Base-by-base conservation (phyloP, 2,888 invertebrate species). In the Dolichopus griseipennis region DNA sequence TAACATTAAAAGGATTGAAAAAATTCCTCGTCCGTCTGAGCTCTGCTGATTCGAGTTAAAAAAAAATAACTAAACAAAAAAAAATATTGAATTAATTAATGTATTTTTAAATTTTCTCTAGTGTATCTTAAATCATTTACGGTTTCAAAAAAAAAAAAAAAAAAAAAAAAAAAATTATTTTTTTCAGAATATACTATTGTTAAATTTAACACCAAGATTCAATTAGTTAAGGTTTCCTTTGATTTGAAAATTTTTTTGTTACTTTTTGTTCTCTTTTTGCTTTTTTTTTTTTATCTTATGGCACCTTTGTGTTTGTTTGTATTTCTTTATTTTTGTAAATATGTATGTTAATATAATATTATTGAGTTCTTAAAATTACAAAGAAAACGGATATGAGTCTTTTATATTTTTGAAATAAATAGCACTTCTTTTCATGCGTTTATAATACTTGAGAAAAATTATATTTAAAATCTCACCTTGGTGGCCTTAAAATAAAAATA, bases 131-230 rank as follows among this genome's bases (percentile, higher is more conserved):
- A 52, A 52, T 52, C 52, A 52, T 52, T 52, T 52, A 52, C 18
- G 52, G 18, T 18, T 18, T 52, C 52, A 52, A 18, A 52, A 52
- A 52, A 18, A 52, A 52, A 52, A 52, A 9, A 15, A 15, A 43
- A 10, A 43, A 43, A 43, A 43, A 52, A 1, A 52, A 52, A 15
- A 52, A 52, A 52, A 52, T 52, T 12, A 15, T 12, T 12, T 6
- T 52, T 52, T 52, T 52, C 52, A 52, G n/a, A 52, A 52, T 52
- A 15, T 52, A 15, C 52, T 15, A 52, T 52, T 52, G 52, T 52
- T 52, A 52, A 52, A 52, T 52, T 52, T 52, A 52, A 52, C 52
- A 52, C 52, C 52, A 52, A 52, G 52, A 52, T 52, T 52, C 52
- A 52, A 52, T 52, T 52, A 52, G 52, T 52, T 52, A 52, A 52